Evolutionary conservation across 2,797 vertebrate genomes (phyloP), one percentile per base, ranked within the genome.

Genomic region (Eulemur rubriventer): DNA sequence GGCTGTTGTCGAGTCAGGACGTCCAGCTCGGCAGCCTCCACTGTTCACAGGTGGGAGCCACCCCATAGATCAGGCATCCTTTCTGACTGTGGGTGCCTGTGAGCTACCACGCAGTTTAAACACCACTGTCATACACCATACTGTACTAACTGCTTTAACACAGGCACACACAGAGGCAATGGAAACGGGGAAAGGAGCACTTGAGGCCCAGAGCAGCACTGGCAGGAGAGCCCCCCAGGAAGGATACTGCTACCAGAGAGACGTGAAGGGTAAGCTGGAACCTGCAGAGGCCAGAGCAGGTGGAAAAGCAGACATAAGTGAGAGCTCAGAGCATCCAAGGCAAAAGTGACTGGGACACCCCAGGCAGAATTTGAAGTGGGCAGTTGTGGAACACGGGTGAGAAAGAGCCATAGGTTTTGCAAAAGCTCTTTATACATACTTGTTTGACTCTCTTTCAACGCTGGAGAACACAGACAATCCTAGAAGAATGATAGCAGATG

Each of bases 401-500:
- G 22, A 14, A 13, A 46, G 35, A 46, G 43, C 61, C 38, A 10
- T 0, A 35, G 0, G 76, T 2, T 72, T 26, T 55, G 41, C 50
- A 22, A 26, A 61, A 87, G 65, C 46, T 26, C 38, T 63, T 41
- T 52, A 61, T 83, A 98, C 98, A 70, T 98, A 99, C 99, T 98
- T 97, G 97, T 98, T 98, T 43, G 97, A 79, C 48, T 98, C 97
- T 86, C 98, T 98, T 92, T 96, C 89, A 0, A 98, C 12, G 46
- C 97, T 97, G 91, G 97, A 98, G 90, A 99, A 99, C 97, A 98
- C 93, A 30, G 99, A 98, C 96, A 99, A 83, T 0, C 99, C 99
- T 99, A 85, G 88, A 97, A 97, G 52, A 96, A 76, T 41, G 14
- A 97, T 0, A 87, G 80, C 35, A 55, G 61, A 90, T 4, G 1